Evolutionary conservation across 1,140 invertebrate genomes (phyloP), one percentile per base, ranked within the genome.

Genomic region (Papilio glaucus): DNA sequence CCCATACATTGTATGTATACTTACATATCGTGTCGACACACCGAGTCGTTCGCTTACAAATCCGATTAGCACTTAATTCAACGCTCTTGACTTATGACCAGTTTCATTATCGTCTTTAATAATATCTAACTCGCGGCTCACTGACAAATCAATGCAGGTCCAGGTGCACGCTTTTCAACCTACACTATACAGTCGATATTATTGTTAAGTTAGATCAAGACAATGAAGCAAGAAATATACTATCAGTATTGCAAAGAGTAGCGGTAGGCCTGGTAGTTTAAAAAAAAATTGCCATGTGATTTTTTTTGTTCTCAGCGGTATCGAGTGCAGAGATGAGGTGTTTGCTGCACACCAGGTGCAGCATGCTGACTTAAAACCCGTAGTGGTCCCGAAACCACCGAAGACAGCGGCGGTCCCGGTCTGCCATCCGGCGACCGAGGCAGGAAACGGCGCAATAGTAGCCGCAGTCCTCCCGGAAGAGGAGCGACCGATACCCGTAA

Each of bases 251-350:
- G 21, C 8, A 21, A 42, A n/a, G 29, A 61, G 26, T 21, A 78
- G 72, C 72, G 71, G 72, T 78, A 80, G 79, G 78, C 76, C 76
- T 72, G 79, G 49, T 79, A 70, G 41, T 72, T 61, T 49, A 68
- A 72, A 68, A 57, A n/a, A 67, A 74, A 72, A 4, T 68, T 72
- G 60, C 49, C 49, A 86, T 83, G 72, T 70, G 75, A 57, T 49
- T 72, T 81, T 60, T 79, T 84, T 94, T 93, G 81, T 92, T 96
- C 96, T 77, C 95, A 98, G 97, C 95, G 97, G 96, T 86, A 95
- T 98, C 91, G 97, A 98, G 95, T 95, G 96, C 93, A 95, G 96
- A 94, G 94, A 97, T 95, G 96, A 97, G 91, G 95, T 98, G 84
- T 96, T 97, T 90, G 97, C 97, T 82, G 94, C 95, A 89, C 95